Conservation (phyloP, 2,113 vertebrate genomes). For the Percopsis transmontana region DNA sequence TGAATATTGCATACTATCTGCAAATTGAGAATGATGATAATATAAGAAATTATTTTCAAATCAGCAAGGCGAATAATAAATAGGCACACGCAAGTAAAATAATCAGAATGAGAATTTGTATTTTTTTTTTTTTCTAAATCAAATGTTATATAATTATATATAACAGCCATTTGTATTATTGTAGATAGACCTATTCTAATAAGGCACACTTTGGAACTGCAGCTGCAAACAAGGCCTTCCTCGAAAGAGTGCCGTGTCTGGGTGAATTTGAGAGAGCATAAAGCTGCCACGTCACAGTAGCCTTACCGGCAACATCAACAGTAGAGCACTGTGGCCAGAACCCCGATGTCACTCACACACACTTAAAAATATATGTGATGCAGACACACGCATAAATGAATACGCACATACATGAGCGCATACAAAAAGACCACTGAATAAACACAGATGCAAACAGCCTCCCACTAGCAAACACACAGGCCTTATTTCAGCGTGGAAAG, state of each 20-base stretch:
- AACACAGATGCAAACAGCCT: conserved; percentile 12
- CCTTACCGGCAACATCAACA: conserved; percentile 19
- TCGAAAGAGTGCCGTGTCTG: not conserved
- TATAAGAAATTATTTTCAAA: too few species aligned
- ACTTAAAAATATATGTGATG: not conserved
- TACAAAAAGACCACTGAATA: not conserved
- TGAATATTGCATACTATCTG: too few species aligned
- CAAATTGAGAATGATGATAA: too few species aligned
- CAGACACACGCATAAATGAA: conserved; percentile 11
- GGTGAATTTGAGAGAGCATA: not conserved
- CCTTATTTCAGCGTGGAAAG: conserved; percentile 9
- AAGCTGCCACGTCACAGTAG: conserved; percentile 5
- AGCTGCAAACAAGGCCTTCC: not conserved
- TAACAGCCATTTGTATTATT: too few species aligned
- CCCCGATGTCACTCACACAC: conserved; percentile 2
- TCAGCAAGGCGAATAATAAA: too few species aligned
- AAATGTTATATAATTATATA: too few species aligned
- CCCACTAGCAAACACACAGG: conserved; percentile 17
- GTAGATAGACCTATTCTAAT: too few species aligned
- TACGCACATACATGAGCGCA: conserved; percentile 1
- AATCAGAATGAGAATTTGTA: too few species aligned
- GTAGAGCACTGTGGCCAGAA: conserved; percentile 32
- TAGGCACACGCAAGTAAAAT: too few species aligned
- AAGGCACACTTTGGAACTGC: not conserved
- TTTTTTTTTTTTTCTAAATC: too few species aligned